phyloP scores from a whole-genome alignment of 2,888 invertebrate genomes.

The Ochropleura plecta region DNA sequence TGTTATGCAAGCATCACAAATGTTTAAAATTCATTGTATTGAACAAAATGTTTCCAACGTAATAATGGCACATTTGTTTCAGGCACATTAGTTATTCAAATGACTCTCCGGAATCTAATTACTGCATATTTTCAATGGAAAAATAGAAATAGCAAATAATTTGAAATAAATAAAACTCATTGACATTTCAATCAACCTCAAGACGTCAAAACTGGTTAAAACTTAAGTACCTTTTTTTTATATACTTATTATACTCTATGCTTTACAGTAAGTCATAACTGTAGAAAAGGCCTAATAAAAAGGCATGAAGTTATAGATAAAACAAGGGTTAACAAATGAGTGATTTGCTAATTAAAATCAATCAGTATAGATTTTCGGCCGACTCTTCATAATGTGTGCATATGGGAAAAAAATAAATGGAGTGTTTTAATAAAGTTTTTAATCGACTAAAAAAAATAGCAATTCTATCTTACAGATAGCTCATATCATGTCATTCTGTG shows the following conservation, averaged over 20 bases:
- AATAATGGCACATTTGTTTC: constrained; percentile 12
- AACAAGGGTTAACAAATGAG: not conserved
- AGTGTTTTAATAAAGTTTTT: not conserved
- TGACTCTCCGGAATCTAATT: constrained; percentile 9
- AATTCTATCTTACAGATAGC: no score
- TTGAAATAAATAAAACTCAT: constrained; percentile 45
- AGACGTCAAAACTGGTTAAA: constrained; percentile 17
- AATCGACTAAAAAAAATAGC: constrained; percentile 14
- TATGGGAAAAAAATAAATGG: not conserved
- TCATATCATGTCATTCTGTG: no score
- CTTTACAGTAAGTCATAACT: no score
- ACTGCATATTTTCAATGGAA: constrained; percentile 19
- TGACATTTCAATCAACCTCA: constrained; percentile 49
- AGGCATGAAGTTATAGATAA: no score
- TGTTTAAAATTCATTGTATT: constrained; percentile 26
- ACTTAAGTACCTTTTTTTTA: no score
- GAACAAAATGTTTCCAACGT: constrained; percentile 10
- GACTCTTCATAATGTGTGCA: not conserved
- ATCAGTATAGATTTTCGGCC: not conserved
- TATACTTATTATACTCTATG: no score
- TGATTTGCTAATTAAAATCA: not conserved
- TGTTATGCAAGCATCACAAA: constrained; percentile 80
- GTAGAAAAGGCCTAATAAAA: no score
- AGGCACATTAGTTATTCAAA: not conserved
- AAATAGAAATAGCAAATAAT: constrained; percentile 22